These are phyloP conservation scores for Agapostemon virescens DNA, from an alignment of 2,888 invertebrate genomes.

Conservation along the genomic window DNA sequence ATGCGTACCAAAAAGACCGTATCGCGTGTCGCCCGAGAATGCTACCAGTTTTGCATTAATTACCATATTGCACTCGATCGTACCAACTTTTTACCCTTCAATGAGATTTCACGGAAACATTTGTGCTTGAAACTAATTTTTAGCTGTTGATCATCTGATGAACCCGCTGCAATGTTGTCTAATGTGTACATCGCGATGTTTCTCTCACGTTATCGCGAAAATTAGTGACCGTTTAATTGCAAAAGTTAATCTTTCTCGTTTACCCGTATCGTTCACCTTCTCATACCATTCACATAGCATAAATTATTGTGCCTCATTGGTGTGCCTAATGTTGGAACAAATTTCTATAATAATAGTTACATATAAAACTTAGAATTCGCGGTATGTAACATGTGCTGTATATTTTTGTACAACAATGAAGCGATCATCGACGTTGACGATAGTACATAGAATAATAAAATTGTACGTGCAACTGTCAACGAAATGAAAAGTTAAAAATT, in stretches of 20 bases:
- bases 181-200: neutral
- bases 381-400: no score
- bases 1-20: constrained; percentile 54
- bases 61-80: constrained; percentile 57
- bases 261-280: neutral
- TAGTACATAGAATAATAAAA: no score
- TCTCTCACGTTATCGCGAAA: neutral
- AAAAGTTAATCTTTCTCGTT: neutral
- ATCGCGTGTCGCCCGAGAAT: constrained; percentile 60
- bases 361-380: no score
- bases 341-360: no score
- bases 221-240: neutral
- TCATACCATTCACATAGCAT: rapidly evolving
- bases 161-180: neutral
- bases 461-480: no score
- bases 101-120: constrained; percentile 36
- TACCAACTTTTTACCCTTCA: constrained; percentile 20
- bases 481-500: no score
- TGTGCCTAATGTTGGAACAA: neutral
- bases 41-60: constrained; percentile 61
- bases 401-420: neutral
- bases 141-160: neutral
- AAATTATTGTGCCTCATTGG: neutral
- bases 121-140: neutral
- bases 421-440: neutral